These are phyloP conservation scores for Myotis vivesi DNA, from an alignment of 2,797 vertebrate species.

Conservation along the genomic window DNA sequence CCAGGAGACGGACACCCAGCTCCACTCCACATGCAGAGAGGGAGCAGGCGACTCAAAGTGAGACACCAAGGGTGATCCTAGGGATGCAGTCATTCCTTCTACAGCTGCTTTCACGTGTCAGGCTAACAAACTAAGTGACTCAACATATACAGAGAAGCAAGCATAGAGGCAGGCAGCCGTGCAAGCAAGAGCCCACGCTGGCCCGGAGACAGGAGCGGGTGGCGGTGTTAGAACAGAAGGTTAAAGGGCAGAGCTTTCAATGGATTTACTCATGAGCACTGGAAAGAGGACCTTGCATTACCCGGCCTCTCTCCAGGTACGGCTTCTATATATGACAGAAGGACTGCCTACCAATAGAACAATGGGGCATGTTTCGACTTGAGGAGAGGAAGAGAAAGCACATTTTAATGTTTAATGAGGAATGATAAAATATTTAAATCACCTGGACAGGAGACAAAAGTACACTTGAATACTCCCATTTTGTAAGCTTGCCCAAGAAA, in stretches of 20 bases:
- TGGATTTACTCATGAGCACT: background rate
- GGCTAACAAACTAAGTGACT: background rate
- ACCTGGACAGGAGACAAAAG: background rate
- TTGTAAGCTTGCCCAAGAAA: background rate
- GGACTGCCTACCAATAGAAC: background rate
- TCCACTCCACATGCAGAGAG: background rate
- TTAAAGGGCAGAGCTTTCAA: background rate
- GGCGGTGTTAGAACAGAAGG: slow-evolving; percentile 25
- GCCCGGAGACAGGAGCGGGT: slow-evolving; percentile 47
- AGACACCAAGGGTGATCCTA: background rate
- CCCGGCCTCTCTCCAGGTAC: background rate
- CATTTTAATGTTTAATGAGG: slow-evolving; percentile 12
- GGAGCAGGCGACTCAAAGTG: background rate
- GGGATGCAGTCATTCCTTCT: background rate
- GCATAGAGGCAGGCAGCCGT: slow-evolving; percentile 66
- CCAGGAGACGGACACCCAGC: background rate
- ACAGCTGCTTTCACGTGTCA: background rate
- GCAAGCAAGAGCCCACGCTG: slow-evolving; percentile 64
- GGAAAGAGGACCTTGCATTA: background rate
- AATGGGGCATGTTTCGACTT: background rate
- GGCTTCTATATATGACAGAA: background rate
- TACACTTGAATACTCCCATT: background rate
- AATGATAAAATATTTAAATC: background rate
- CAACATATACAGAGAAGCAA: slow-evolving; percentile 69
- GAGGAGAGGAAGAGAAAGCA: background rate